These are phyloP conservation scores for Priocnemis perturbator DNA, from an alignment of 2,888 invertebrate species.

Conservation along the genomic window DNA sequence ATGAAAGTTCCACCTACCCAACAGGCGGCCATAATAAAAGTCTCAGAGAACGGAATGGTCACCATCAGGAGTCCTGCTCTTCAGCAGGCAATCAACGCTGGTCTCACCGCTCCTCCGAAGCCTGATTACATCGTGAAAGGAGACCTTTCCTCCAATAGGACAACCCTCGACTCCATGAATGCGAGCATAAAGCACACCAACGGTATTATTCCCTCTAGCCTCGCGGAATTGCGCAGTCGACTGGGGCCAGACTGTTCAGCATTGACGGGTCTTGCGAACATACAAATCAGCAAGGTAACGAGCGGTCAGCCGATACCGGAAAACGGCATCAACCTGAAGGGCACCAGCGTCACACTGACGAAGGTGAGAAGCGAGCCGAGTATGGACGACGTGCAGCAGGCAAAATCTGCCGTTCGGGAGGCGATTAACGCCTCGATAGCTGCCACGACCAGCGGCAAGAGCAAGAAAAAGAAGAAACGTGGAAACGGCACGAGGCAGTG, in stretches of 20 bases:
- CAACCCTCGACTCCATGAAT: slow-evolving; percentile 30
- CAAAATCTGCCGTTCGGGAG: slow-evolving; percentile 57
- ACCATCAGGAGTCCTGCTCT: slow-evolving; percentile 87
- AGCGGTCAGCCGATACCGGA: slow-evolving; percentile 72
- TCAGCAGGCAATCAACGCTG: slow-evolving; percentile 75
- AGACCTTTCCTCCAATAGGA: slow-evolving; percentile 53
- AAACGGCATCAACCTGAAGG: slow-evolving; percentile 71
- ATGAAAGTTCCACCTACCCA: slow-evolving; percentile 77
- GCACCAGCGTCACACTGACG: slow-evolving; percentile 72
- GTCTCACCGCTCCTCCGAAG: slow-evolving; percentile 70
- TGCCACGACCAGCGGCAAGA: slow-evolving; percentile 54
- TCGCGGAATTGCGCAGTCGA: slow-evolving; percentile 67
- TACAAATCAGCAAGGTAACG: slow-evolving; percentile 73
- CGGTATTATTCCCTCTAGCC: slow-evolving; percentile 64
- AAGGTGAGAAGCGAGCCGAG: slow-evolving; percentile 62
- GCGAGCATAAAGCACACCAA: slow-evolving; percentile 58
- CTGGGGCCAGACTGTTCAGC: slow-evolving; percentile 64
- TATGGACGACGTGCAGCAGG: slow-evolving; percentile 45
- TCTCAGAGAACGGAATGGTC: slow-evolving; percentile 87
- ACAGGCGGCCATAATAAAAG: slow-evolving; percentile 82
- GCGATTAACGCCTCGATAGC: slow-evolving; percentile 57
- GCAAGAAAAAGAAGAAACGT: slow-evolving; percentile 73
- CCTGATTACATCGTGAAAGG: slow-evolving; percentile 73
- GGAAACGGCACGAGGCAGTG: slow-evolving; percentile 68
- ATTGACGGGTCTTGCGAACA: slow-evolving; percentile 69